phyloP scores from a whole-genome alignment of 2,888 invertebrate species.

The Brachynemurus nebulosus region DNA sequence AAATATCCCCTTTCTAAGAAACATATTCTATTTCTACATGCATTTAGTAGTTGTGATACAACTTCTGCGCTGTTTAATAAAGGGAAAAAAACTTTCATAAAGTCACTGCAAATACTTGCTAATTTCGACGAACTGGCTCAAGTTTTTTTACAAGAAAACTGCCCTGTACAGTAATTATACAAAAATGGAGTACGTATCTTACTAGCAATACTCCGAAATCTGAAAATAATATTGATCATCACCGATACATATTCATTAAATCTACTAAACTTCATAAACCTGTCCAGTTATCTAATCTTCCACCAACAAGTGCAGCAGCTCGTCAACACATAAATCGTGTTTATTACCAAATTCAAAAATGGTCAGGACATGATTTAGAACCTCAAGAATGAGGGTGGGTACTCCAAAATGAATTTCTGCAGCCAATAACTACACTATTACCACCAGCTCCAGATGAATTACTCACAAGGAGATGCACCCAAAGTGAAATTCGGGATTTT shows the following conservation, averaged over 20 bases:
- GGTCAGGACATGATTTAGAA: slow-evolving; percentile 16
- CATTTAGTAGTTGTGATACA: slow-evolving; percentile 20
- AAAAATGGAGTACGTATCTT: background rate
- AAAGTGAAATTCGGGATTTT: no score
- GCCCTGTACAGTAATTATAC: no score
- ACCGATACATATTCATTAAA: slow-evolving; percentile 7
- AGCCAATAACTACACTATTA: slow-evolving; percentile 22
- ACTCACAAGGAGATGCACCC: no score
- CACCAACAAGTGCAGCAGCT: slow-evolving; percentile 9
- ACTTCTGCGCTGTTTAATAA: no score
- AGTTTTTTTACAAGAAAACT: no score
- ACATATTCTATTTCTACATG: slow-evolving; percentile 19
- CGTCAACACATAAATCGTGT: slow-evolving; percentile 7
- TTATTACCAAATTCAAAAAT: slow-evolving; percentile 5
- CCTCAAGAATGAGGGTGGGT: slow-evolving; percentile 19
- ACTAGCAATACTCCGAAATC: background rate
- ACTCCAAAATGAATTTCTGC: slow-evolving; percentile 22
- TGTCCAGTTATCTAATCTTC: slow-evolving; percentile 7
- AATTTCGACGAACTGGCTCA: no score
- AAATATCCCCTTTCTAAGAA: slow-evolving; percentile 19
- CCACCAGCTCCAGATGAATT: slow-evolving; percentile 22
- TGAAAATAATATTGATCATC: background rate
- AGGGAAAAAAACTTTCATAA: no score
- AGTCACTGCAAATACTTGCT: no score
- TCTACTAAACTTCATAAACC: slow-evolving; percentile 8